Conservation (phyloP, 35 echinoderm and acorn worm genomes). For the Anneissia japonica region DNA sequence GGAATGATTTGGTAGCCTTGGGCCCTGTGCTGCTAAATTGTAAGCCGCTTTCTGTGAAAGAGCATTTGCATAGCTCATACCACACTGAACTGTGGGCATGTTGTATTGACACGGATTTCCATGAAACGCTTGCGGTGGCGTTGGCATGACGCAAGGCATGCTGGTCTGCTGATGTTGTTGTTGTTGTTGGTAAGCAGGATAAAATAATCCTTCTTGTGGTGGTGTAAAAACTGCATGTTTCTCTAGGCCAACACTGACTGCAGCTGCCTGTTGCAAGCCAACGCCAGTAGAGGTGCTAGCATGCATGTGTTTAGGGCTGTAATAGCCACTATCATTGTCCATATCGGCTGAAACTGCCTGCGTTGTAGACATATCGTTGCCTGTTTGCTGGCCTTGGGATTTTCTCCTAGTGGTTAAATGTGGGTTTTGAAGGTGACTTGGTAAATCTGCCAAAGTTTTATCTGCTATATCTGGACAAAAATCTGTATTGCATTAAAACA, state of each 20-base stretch:
- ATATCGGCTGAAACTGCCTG: conserved; percentile 42
- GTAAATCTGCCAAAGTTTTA: conserved; percentile 75
- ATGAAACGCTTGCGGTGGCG: conserved; percentile 8
- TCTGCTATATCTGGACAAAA: conserved; percentile 86
- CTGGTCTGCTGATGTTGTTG: not conserved
- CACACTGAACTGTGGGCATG: not conserved
- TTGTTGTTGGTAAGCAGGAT: not conserved
- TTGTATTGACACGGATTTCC: not conserved
- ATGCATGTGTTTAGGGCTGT: conserved; percentile 65
- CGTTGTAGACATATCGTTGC: conserved; percentile 50
- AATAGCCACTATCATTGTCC: conserved; percentile 96
- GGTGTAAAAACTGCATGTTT: not conserved
- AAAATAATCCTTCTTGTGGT: not conserved
- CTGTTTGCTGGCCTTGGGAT: conserved; percentile 85
- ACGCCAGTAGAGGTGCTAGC: not conserved
- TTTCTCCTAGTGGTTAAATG: conserved; percentile 37
- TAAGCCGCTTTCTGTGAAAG: not conserved
- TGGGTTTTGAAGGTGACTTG: conserved; percentile 37
- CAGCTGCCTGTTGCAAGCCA: not conserved
- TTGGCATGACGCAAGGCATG: not conserved
- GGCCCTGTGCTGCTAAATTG: not conserved
- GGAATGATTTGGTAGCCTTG: not conserved
- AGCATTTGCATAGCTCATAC: not conserved
- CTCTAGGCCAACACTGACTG: not conserved
- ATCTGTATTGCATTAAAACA: conserved; percentile 55